These are phyloP conservation scores for Eutolmus rufibarbis DNA, from an alignment of 2,888 invertebrate genomes.

Conservation along the genomic window DNA sequence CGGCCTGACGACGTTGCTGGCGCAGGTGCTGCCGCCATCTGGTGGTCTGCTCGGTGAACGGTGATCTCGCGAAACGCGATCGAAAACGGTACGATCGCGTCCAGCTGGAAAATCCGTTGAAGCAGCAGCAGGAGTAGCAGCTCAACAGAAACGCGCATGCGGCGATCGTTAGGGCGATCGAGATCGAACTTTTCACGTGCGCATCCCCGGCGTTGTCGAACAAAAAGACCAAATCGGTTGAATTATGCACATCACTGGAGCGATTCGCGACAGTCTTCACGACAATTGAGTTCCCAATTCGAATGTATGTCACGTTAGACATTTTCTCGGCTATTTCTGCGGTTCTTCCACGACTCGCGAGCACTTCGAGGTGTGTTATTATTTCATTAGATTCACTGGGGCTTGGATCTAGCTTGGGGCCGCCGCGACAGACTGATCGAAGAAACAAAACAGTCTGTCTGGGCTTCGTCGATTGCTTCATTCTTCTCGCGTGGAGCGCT, in stretches of 20 bases:
- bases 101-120: constrained; percentile 39
- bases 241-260: not conserved
- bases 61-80: not conserved
- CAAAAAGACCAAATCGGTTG: constrained; percentile 18
- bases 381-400: not conserved
- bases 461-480: not conserved
- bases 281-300: constrained; percentile 11
- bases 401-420: not conserved
- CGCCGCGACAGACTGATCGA: not conserved
- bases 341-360: not conserved
- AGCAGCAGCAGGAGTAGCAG: constrained; percentile 43
- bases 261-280: not conserved
- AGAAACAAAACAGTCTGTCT: not conserved
- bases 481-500: not conserved
- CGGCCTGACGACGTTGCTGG: not conserved
- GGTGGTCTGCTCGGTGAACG: not conserved
- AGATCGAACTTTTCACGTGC: constrained; percentile 26
- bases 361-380: not conserved
- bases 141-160: constrained; percentile 37
- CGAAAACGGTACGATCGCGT: not conserved
- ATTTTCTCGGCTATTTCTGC: not conserved
- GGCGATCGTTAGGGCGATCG: constrained; percentile 37
- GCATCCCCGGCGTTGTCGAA: not conserved
- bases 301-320: constrained; percentile 22
- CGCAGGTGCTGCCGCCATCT: not conserved